Base-by-base conservation (phyloP, 1,140 invertebrate species). In the Archegozetes longisetosus region DNA sequence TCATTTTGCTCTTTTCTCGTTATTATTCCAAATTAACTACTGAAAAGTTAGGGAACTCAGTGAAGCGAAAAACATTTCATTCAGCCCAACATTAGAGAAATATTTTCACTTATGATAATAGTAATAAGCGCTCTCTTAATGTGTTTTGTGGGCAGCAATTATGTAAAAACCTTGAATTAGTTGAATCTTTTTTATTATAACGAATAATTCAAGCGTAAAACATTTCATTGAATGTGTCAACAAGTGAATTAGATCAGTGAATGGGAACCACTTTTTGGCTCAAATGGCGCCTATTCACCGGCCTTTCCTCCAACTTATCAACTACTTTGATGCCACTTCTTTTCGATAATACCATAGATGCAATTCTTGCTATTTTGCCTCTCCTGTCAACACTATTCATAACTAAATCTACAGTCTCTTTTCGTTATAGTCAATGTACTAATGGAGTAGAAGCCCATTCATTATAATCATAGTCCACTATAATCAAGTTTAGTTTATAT, bases 171-270 rank as follows among this genome's bases (percentile, higher is more conserved):
- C 17, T 20, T 23, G 25, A 46, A 55, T 28, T 22, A 20, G 22
- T 55, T 17, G 20, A 55, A 32, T 12, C 29, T 17, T 22, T 27
- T 14, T 46, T n/a, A 46, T 55, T 55, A 46, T 59, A 32, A 59
- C 47, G 14, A 46, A 24, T 49, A 17, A 52, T 26, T 49, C 4
- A 26, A 25, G 1, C 48, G 47, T 53, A 25, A 23, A 27, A 17
- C 55, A 55, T 40, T 40, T 40, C 32, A 29, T 20, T 25, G 32
- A 47, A 23, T 20, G n/a, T n/a, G 53, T 47, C 20, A 25, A 23
- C n/a, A 20, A 20, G 53, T 20, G n/a, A n/a, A n/a, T n/a, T n/a
- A n/a, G n/a, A n/a, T n/a, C n/a, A 47, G 53, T 29, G 22, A 23
- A 51, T 22, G 6, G n/a, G 4, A n/a, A n/a, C n/a, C n/a, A n/a